Conservation (phyloP, 2,888 invertebrate genomes). For the Emmelina monodactyla region DNA sequence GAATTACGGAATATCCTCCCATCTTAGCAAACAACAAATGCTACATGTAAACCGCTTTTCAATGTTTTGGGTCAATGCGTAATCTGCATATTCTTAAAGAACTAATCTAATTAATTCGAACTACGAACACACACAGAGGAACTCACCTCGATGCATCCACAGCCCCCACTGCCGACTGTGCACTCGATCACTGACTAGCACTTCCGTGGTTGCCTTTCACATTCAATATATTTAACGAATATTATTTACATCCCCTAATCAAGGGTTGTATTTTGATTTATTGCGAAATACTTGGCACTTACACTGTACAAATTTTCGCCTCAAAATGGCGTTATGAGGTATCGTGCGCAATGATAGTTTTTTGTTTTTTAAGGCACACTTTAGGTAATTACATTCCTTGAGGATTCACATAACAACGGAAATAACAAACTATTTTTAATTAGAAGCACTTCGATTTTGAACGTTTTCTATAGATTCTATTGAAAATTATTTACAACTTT, state of each 20-base stretch:
- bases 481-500: constrained; percentile 63
- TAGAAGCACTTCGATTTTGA: too few relatives aligned
- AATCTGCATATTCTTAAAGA: too few relatives aligned
- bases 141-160: constrained; percentile 49
- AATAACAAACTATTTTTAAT: too few relatives aligned
- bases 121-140: constrained; percentile 39
- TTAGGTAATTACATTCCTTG: constrained; percentile 42
- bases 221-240: constrained; percentile 28
- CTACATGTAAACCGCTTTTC: too few relatives aligned
- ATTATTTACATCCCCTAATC: constrained; percentile 26
- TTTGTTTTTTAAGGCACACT: constrained; percentile 58
- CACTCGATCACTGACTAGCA: constrained; percentile 24
- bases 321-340: constrained; percentile 67
- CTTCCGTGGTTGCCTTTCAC: constrained; percentile 23
- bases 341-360: constrained; percentile 67
- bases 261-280: constrained; percentile 44
- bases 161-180: constrained; percentile 27
- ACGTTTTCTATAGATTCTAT: too few relatives aligned
- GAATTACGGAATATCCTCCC: not conserved
- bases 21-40: too few relatives aligned
- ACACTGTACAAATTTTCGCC: constrained; percentile 65
- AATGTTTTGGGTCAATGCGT: too few relatives aligned
- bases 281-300: constrained; percentile 67
- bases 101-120: constrained; percentile 53
- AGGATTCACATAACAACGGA: constrained; percentile 34